These are phyloP conservation scores for Amphiura filiformis DNA, from an alignment of 35 echinoderm and acorn worm genomes.

Conservation along the genomic window DNA sequence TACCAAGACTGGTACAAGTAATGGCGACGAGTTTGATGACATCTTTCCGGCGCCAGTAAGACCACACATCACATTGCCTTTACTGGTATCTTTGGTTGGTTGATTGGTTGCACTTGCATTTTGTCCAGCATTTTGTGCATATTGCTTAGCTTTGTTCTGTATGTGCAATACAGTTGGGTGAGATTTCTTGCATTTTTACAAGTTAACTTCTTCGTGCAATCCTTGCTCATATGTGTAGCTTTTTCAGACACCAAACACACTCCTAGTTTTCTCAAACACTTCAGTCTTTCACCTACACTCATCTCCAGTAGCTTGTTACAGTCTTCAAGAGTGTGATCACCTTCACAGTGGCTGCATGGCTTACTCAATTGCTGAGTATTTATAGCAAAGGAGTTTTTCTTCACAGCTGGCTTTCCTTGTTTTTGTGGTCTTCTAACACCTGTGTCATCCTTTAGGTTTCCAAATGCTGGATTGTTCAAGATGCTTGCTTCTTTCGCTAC, in stretches of 20 bases:
- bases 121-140: neutral
- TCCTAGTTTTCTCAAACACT: neutral
- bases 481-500: conserved; percentile 12
- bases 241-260: conserved; percentile 40
- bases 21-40: neutral
- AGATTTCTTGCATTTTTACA: conserved; percentile 23
- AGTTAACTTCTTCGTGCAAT: conserved; percentile 3
- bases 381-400: neutral
- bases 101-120: neutral
- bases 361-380: neutral
- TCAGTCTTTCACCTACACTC: conserved; percentile 22
- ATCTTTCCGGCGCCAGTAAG: neutral
- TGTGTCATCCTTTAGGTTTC: neutral
- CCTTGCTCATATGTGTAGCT: neutral
- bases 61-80: neutral
- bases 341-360: neutral
- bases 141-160: neutral
- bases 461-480: neutral
- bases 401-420: neutral
- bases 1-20: neutral
- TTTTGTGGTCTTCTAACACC: neutral
- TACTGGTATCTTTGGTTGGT: neutral
- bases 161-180: conserved; percentile 29
- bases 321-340: neutral
- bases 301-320: conserved; percentile 22